Evolutionary conservation across 2,113 vertebrate genomes (phyloP).

Genomic region (Bostrychus sinensis): DNA sequence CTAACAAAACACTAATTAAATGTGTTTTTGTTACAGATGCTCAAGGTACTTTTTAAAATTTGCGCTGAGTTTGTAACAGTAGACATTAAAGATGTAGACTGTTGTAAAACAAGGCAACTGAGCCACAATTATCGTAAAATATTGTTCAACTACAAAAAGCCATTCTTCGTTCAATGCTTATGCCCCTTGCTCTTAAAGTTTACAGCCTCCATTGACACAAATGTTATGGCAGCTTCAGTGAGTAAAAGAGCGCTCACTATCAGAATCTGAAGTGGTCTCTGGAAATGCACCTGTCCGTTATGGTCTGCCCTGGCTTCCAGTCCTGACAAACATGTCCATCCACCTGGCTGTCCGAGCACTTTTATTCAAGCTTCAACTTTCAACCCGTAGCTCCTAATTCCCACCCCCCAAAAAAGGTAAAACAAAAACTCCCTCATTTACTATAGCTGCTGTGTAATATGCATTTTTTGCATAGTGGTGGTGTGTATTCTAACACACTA

Average conservation of each 20-base stretch:
- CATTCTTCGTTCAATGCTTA: background rate
- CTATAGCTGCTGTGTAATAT: no score
- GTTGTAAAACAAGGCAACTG: no score
- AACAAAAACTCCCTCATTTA: no score
- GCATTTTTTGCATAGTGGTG: no score
- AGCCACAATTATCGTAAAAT: background rate
- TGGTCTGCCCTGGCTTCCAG: background rate
- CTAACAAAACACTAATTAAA: no score
- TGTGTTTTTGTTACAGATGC: no score
- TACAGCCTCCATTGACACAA: conserved; percentile 1
- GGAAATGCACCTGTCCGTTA: background rate
- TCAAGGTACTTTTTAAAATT: no score
- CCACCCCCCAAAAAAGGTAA: no score
- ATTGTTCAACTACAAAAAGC: background rate
- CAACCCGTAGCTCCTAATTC: background rate
- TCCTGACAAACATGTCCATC: conserved; percentile 6
- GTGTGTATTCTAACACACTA: no score
- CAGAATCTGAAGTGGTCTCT: background rate
- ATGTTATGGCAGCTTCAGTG: conserved; percentile 2
- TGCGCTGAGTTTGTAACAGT: background rate
- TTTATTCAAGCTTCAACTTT: background rate
- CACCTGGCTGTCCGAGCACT: background rate
- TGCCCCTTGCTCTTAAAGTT: conserved; percentile 1
- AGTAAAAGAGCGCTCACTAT: background rate
- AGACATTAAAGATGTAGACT: background rate